Evolutionary conservation across 1,140 invertebrate genomes (phyloP).

Genomic region (Monomorium pharaonis): DNA sequence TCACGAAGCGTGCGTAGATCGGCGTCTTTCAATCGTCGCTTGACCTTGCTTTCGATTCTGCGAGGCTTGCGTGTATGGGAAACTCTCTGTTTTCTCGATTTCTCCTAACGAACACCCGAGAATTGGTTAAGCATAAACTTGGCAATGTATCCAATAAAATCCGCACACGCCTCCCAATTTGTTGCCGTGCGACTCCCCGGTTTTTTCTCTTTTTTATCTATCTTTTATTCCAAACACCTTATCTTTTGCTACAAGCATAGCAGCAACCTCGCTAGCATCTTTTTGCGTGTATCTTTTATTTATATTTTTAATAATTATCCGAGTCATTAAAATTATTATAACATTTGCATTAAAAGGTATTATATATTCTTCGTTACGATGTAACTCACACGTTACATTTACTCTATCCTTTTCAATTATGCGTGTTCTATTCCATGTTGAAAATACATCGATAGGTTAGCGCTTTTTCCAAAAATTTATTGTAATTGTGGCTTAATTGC

Average conservation of each 20-base stretch:
- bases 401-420: background rate
- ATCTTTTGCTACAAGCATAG: background rate
- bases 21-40: slow-evolving; percentile 25
- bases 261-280: background rate
- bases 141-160: background rate
- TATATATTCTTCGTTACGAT: background rate
- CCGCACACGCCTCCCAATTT: background rate
- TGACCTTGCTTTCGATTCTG: slow-evolving; percentile 45
- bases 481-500: slow-evolving; percentile 49
- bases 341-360: background rate
- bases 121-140: background rate
- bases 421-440: background rate
- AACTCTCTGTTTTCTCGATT: slow-evolving; percentile 31
- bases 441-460: background rate
- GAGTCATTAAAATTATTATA: background rate
- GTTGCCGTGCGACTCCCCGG: background rate
- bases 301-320: background rate
- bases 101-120: background rate
- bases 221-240: background rate
- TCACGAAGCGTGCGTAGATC: slow-evolving; percentile 48
- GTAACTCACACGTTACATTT: background rate
- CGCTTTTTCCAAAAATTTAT: slow-evolving; percentile 27
- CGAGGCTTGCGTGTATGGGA: slow-evolving; percentile 27
- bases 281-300: background rate
- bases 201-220: background rate